Base-by-base conservation (phyloP, 2,113 vertebrate species). In the Numida meleagris region DNA sequence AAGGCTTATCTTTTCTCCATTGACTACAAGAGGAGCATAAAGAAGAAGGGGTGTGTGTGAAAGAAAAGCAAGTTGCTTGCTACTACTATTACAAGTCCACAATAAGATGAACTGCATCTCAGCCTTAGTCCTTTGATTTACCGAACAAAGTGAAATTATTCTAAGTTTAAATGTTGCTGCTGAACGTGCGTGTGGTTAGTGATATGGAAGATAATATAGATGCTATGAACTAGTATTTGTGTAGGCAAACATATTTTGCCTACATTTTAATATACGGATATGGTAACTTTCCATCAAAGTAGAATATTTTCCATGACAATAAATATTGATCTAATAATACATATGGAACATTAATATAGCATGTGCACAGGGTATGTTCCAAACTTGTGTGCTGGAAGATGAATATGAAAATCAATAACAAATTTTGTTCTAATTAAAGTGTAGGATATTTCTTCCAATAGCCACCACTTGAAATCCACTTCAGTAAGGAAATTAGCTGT, bases 331-430 rank as follows among this genome's bases (percentile, higher is more conserved):
- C 57, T 90, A 78, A 78, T 93, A 68, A 80, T 88, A 76, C 77
- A 71, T 79, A 94, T 89, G 40, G 68, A 73, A 42, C 94, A 81
- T 82, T 95, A 93, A 89, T 89, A 53, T 68, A 63, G 40, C 66
- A 68, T 94, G 55, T 93, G 42, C 65, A 72, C 55, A 95, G 72
- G 72, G 74, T 89, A 71, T 78, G 50, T 91, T 96, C 91, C 43
- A 75, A 95, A 95, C 55, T 91, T 90, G 16, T 92, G 65, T 90
- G n/a, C 77, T 96, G 61, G 68, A 86, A 95, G 79, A 92, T 45
- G 94, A 96, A 95, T 91, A 95, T 25, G 48, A 97, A 97, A 96
- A 97, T 96, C 91, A 93, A 96, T 97, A 96, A 53, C 24, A 73
- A 88, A 43, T 94, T 62, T 95, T 90, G 94, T 93, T 91, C 88